Percentiles rank a stretch among this genome's conserved stretches.
These are phyloP conservation scores for Megamerina dolium DNA, from an alignment of 2,888 invertebrate genomes.

Conservation along the genomic window DNA sequence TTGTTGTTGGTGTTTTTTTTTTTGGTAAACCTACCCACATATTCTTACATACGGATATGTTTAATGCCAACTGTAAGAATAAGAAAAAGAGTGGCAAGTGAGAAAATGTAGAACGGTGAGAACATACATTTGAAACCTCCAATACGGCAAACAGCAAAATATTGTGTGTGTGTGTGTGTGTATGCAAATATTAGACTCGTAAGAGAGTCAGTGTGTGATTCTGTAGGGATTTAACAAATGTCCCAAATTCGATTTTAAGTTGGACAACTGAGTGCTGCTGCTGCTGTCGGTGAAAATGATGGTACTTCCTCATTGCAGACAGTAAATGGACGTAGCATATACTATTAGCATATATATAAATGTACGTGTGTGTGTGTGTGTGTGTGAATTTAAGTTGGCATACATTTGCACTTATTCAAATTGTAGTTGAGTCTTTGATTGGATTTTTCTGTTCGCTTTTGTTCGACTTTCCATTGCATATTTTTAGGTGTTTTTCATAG, in stretches of 20 bases:
- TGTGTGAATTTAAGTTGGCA: not conserved
- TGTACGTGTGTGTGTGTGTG: too few relatives aligned
- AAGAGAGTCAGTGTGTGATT: not conserved
- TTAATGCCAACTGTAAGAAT: not conserved
- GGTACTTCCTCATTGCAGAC: too few relatives aligned
- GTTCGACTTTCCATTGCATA: not conserved
- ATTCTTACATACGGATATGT: not conserved
- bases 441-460: not conserved
- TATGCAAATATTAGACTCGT: not conserved
- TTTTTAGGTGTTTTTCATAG: too few relatives aligned
- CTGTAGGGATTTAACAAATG: slow-evolving; percentile 13
- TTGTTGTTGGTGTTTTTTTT: not conserved
- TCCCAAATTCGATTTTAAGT: slow-evolving; percentile 20
- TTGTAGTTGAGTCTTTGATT: too few relatives aligned
- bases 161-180: not conserved
- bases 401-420: not conserved
- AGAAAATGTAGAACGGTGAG: too few relatives aligned
- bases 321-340: too few relatives aligned
- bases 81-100: too few relatives aligned
- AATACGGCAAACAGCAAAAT: not conserved
- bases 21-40: not conserved
- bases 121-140: too few relatives aligned
- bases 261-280: slow-evolving; percentile 2
- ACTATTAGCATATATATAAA: too few relatives aligned
- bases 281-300: too few relatives aligned